Evolutionary conservation across 2,113 vertebrate species (phyloP).

Genomic region (Azemiops feae): DNA sequence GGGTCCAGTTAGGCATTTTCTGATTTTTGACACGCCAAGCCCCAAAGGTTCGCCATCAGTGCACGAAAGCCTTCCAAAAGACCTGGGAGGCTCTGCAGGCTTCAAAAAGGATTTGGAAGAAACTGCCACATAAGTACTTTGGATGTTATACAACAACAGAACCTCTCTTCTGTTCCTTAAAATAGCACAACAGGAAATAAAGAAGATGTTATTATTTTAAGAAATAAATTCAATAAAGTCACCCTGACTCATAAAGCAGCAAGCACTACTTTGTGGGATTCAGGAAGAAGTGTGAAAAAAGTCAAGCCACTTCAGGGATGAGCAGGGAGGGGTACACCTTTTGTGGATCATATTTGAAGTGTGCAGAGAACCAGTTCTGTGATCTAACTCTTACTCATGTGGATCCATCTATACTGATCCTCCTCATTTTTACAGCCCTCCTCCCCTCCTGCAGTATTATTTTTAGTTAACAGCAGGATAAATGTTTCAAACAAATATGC

Average conservation of each 20-base stretch:
- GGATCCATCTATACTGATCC: neutral
- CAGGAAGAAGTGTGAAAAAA: neutral
- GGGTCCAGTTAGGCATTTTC: too few relatives aligned
- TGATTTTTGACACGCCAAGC: too few relatives aligned
- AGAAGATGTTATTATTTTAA: neutral
- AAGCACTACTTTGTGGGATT: neutral
- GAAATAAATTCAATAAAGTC: neutral
- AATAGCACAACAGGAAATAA: neutral
- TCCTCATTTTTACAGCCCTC: neutral
- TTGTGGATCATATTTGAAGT: neutral
- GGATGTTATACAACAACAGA: neutral
- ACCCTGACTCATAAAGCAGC: neutral
- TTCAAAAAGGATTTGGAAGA: neutral
- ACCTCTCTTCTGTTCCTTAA: neutral
- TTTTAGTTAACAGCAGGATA: neutral
- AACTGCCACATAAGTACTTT: neutral
- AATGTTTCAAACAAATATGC: neutral
- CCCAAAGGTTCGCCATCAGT: too few relatives aligned
- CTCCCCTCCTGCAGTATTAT: neutral
- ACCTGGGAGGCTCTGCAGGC: neutral
- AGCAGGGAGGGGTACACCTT: neutral
- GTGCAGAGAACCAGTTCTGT: neutral
- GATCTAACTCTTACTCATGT: neutral
- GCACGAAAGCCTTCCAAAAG: neutral
- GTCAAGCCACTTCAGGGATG: neutral